phyloP scores from a whole-genome alignment of 2,113 vertebrate genomes.

The Dinomys branickii region DNA sequence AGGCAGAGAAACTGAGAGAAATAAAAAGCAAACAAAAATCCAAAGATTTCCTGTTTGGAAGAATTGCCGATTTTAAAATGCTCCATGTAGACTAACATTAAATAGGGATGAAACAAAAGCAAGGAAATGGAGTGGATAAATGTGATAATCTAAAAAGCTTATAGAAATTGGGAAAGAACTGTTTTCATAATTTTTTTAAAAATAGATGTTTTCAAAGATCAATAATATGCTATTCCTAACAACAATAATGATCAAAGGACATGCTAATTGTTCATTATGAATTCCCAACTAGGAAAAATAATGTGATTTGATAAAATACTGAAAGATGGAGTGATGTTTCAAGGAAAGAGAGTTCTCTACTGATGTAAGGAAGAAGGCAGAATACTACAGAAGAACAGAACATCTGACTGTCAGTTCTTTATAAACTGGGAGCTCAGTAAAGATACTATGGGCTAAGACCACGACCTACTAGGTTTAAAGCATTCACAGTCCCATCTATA shows the following conservation, averaged over 20 bases:
- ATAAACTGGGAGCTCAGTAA: neutral
- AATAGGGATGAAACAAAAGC: neutral
- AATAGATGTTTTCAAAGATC: neutral
- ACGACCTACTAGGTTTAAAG: neutral
- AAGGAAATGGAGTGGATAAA: neutral
- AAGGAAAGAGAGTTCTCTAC: neutral
- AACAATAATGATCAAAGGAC: neutral
- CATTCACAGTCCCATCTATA: neutral
- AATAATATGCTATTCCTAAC: neutral
- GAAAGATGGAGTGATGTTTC: neutral
- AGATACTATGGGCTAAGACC: neutral
- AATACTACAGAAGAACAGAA: neutral
- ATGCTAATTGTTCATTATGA: neutral
- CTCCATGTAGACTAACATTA: neutral
- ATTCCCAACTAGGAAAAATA: neutral
- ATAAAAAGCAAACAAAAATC: neutral
- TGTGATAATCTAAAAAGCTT: neutral
- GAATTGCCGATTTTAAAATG: constrained; percentile 16
- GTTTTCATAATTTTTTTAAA: neutral
- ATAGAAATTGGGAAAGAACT: neutral
- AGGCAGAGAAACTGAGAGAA: neutral
- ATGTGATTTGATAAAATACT: neutral
- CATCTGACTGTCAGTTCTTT: neutral
- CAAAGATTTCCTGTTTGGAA: neutral
- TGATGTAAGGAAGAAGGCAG: neutral